Evolutionary conservation across 1,140 invertebrate species (phyloP), one percentile per base, ranked within the genome.

Genomic region (Caenorhabditis latens): DNA sequence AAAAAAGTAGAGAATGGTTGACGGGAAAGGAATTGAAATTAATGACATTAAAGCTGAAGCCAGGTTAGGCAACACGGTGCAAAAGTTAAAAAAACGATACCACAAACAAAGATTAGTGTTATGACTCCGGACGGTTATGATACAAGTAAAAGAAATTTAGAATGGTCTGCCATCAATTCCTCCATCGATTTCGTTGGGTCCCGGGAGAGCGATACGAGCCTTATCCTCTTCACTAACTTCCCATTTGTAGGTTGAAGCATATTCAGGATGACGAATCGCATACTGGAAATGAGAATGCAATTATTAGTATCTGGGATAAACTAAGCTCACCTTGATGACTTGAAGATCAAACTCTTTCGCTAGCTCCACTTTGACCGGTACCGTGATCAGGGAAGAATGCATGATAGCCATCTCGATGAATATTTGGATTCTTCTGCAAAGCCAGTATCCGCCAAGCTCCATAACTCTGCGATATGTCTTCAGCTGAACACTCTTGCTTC

Each of bases 241-340:
- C 13, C 46, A n/a, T 6, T 43, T 75, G 67, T 46, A 67, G 13
- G 9, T 48, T 6, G 43, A 46, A 7, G 67, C 67, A 7, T 53
- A 79, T 4, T 53, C 46, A 11, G 40, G 71, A 13, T 79, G 71
- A 50, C 71, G 71, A 2, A 24, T 4, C 0, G 53, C 46, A n/a
- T 79, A 50, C 71, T 79, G 71, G 50, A 79, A 79, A 43, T 46
- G 46, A 2, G 16, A 43, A 46, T 40, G 21, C 13, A 61, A 61
- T 61, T 61, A 19, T 13, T 9, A 53, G 2, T 0, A 32, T 32
- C 32, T 2, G 0, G 32, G 32, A 32, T 1, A 32, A 32, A 32
- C 32, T 32, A 32, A 32, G 32, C 32, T 32, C 32, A 32, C 32
- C 2, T 32, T 32, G 32, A 32, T 32, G 32, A 32, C 32, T 32